Evolutionary conservation across 2,888 invertebrate genomes (phyloP).

Genomic region (Norana najaformis): DNA sequence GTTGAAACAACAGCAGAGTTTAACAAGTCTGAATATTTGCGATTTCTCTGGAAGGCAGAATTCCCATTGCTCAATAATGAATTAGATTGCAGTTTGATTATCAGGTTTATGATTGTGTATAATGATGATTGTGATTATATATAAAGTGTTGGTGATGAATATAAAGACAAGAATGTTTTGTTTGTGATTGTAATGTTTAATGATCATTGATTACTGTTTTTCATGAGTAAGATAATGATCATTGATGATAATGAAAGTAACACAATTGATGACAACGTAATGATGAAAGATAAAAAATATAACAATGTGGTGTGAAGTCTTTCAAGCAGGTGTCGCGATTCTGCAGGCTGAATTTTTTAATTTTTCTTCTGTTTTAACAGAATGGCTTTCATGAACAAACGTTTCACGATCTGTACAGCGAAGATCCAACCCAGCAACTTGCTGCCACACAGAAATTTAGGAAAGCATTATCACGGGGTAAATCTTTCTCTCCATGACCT

Average conservation of each 20-base stretch:
- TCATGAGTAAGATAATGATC: neutral
- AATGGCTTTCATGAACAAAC: slow-evolving; percentile 74
- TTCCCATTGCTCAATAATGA: too few species aligned
- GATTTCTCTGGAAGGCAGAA: neutral
- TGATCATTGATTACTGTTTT: neutral
- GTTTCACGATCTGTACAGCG: slow-evolving; percentile 74
- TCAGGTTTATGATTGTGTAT: neutral
- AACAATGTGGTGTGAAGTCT: neutral
- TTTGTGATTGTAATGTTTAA: neutral
- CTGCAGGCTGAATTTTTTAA: neutral
- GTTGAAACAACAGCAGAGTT: neutral
- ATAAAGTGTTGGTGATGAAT: neutral
- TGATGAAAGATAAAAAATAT: neutral
- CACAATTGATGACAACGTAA: neutral
- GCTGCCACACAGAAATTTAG: slow-evolving; percentile 88
- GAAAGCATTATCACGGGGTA: slow-evolving; percentile 80
- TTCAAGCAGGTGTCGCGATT: neutral
- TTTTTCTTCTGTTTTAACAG: slow-evolving; percentile 44
- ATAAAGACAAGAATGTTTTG: neutral
- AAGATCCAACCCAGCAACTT: slow-evolving; percentile 73
- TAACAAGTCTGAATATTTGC: neutral
- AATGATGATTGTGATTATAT: neutral
- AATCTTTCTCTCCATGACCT: neutral
- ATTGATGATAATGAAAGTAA: neutral
- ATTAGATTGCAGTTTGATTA: neutral